Percentiles rank a stretch among this genome's conserved stretches.
Conservation (phyloP, 2,113 vertebrate species). For the Melanerpes aurifrons region DNA sequence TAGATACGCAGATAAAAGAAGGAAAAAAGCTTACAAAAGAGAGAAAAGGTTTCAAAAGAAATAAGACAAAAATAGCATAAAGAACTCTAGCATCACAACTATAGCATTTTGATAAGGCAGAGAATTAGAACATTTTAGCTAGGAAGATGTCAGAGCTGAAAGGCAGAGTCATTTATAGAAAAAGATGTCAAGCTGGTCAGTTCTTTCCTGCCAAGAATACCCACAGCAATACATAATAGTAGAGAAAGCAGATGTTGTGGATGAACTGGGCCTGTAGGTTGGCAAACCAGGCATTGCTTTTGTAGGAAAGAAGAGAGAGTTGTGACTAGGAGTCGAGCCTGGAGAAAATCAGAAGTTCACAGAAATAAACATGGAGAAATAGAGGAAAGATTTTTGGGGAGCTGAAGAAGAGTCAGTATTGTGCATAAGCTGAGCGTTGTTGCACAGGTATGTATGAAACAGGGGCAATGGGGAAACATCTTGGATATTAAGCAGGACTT, state of each 20-base stretch:
- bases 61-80: background rate
- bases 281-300: background rate
- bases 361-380: conserved; percentile 6
- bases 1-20: background rate
- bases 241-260: background rate
- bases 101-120: background rate
- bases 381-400: background rate
- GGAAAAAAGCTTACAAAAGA: background rate
- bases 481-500: background rate
- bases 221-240: background rate
- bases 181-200: conserved; percentile 17
- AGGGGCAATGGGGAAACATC: background rate
- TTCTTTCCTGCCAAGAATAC: conserved; percentile 11
- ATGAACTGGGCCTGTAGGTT: background rate
- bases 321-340: background rate
- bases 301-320: background rate
- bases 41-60: background rate
- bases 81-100: background rate
- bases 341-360: background rate
- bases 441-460: background rate
- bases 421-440: background rate
- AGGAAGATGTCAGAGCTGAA: conserved; percentile 7
- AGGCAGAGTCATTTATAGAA: conserved; percentile 23
- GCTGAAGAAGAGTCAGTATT: background rate
- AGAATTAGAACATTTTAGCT: background rate